These are phyloP conservation scores for Brachyalestes nurse DNA, from an alignment of 2,797 vertebrate species.

Conservation along the genomic window DNA sequence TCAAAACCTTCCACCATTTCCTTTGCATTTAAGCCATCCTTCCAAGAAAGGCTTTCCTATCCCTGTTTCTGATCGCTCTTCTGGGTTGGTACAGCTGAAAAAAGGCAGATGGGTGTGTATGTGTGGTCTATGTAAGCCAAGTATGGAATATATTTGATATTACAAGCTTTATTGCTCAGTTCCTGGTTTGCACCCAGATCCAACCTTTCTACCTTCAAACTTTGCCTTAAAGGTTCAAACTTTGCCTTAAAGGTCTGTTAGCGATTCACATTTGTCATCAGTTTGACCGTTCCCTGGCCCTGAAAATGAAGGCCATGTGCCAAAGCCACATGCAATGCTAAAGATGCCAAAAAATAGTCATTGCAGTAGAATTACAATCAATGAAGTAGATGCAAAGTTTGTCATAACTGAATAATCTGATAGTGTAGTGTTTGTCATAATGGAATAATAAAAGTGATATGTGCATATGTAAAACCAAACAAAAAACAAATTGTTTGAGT, in stretches of 20 bases:
- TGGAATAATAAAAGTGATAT: neutral
- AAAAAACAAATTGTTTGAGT: too few species aligned
- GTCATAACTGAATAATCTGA: too few species aligned
- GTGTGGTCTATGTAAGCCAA: neutral
- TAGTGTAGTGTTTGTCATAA: too few species aligned
- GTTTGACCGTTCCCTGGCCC: neutral
- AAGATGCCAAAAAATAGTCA: neutral
- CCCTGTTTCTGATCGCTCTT: neutral
- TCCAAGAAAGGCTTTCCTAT: conserved; percentile 2
- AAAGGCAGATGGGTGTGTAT: neutral
- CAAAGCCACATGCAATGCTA: neutral
- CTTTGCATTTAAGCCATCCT: conserved; percentile 10
- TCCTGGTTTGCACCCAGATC: neutral
- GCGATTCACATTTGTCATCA: neutral
- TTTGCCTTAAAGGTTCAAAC: neutral
- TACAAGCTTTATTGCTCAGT: neutral
- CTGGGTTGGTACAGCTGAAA: neutral
- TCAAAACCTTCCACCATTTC: neutral
- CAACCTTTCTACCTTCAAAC: neutral
- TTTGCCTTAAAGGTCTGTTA: neutral
- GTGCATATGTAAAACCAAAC: neutral
- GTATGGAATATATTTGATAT: neutral
- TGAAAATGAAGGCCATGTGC: neutral
- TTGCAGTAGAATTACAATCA: too few species aligned
- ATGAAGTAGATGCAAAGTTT: too few species aligned